Base-by-base conservation (phyloP, 2,797 vertebrate genomes). In the Tapirus indicus region DNA sequence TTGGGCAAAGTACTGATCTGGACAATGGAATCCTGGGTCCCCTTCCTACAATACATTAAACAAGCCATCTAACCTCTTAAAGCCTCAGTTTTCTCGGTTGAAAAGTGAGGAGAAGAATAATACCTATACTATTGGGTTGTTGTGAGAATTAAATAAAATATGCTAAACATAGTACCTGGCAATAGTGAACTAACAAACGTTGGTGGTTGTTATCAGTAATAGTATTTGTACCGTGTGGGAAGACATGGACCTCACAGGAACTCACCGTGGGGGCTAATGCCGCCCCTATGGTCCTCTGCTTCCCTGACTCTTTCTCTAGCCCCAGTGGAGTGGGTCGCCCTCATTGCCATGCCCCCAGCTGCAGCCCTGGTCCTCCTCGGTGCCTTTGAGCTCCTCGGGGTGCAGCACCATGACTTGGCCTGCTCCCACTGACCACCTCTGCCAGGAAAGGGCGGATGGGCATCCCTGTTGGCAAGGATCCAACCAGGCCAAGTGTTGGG, bases 401-500 rank as follows among this genome's bases (percentile, higher is more conserved):
- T 44, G 41, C 38, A 20, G 11, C 14, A 44, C 29, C 41, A 2
- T 1, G 32, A 35, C 38, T 62, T 86, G 60, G 74, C 52, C 88
- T 64, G 38, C 23, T 74, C 41, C 66, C 90, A 32, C 49, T 0
- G 20, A 41, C 75, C 62, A 72, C 56, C 35, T 82, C 20, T 96
- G 85, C 90, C 94, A 94, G 88, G 95, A 97, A 98, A 97, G 62
- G 77, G 91, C 23, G 44, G 96, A 96, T 95, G 87, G 88, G 94
- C 54, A 56, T 95, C 88, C 83, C 41, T 96, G 7, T 35, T 94
- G 98, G 97, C 97, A 88, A 56, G 21, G 35, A 58, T 82, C 97
- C 97, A 97, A 94, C 25, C 89, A 94, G 97, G 94, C 71, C 95
- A 94, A 97, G 88, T 71, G 92, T 83, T 96, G 93, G 97, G 96